Percentiles rank a stretch among this genome's conserved stretches.
phyloP scores from a whole-genome alignment of 2,797 vertebrate species.

The Enteromius unitaeniatus region DNA sequence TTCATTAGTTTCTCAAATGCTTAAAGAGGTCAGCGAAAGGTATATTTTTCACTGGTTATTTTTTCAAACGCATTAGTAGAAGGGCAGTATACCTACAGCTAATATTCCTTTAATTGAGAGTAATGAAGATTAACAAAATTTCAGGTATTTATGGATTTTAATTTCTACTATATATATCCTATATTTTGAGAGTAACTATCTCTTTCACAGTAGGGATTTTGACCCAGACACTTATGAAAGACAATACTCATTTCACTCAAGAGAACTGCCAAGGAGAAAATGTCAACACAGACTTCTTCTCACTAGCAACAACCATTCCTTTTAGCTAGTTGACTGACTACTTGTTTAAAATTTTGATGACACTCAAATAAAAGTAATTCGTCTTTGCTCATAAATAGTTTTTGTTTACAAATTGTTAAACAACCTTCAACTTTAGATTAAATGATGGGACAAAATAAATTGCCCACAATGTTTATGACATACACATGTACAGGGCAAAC shows the following conservation, averaged over 20 bases:
- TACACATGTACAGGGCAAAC: neutral
- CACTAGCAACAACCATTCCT: neutral
- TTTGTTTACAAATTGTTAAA: neutral
- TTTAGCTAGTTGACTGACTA: neutral
- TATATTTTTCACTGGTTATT: no score
- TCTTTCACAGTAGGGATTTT: neutral
- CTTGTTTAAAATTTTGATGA: neutral
- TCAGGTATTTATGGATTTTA: no score
- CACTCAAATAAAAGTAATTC: neutral
- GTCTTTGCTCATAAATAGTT: neutral
- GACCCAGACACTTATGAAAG: neutral
- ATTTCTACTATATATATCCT: no score
- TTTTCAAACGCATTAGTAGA: no score
- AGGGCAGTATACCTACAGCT: no score
- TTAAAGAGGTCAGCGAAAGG: no score
- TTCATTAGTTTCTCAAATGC: no score
- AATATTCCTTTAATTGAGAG: no score
- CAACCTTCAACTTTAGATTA: neutral
- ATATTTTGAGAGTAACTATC: no score
- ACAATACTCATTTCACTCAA: neutral
- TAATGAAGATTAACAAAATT: no score
- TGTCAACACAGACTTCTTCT: neutral
- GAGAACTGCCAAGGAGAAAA: neutral
- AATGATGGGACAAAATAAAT: neutral
- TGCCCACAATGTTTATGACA: neutral